Evolutionary conservation across 2,113 vertebrate genomes (phyloP), one percentile per base, ranked within the genome.

Genomic region (Lontra canadensis): DNA sequence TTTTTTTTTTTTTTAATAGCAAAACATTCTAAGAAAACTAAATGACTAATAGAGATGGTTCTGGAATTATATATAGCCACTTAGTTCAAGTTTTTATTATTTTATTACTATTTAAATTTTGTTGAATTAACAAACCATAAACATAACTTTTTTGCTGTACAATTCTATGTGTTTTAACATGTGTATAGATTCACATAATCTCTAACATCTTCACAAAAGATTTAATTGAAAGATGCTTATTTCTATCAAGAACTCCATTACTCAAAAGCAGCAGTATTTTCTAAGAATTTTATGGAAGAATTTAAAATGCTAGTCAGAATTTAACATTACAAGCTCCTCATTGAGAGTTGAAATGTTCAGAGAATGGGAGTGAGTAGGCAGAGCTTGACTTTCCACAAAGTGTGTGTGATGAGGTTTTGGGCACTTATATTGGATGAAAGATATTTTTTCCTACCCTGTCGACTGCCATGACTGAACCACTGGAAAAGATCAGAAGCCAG

Each of bases 21-120:
- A 91, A 96, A 92, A 83, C 39, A 79, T 74, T 95, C 17, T 82
- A 93, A 96, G 52, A 36, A 90, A 93, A 3, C 36, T 88, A 74
- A 86, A 29, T 73, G 74, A 81, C 31, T 52, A 82, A 74, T 52
- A 90, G 42, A 61, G 23, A 80, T 93, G 31, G 23, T 79, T 88
- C 67, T 88, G n/a, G 59, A 97, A 76, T 82, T 86, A 78, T 57
- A 59, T 47, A 17, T 88, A 74, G 7, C 9, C 26, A 63, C 15
- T 78, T 71, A 76, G 59, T 69, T 84, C 17, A 81, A 44, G 82
- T 65, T 76, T 89, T 36, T 61, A 67, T 95, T 82, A 67, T 47
- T 84, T 91, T 49, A 65, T 47, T 0, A 2, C 42, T 79, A 42
- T 82, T 88, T 88, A 90, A 71, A n/a, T 20, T 84, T 61, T 83